Percentiles rank a stretch among this genome's conserved stretches.
phyloP scores from a whole-genome alignment of 2,113 vertebrate genomes.

The Brachionichthys hirsutus region DNA sequence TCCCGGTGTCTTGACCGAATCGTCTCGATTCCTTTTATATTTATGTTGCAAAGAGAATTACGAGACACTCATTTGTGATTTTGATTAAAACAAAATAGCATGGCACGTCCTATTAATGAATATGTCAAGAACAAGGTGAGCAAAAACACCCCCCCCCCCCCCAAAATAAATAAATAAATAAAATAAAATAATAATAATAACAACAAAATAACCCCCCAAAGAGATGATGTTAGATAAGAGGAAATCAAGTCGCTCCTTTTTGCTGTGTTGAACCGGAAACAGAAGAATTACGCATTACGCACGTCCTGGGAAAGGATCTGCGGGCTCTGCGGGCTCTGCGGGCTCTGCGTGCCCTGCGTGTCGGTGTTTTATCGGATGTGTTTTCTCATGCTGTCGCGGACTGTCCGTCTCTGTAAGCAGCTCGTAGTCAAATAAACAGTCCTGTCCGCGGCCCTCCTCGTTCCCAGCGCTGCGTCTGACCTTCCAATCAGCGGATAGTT shows the following conservation, averaged over 20 bases:
- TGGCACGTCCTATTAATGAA: too few relatives aligned
- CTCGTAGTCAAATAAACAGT: slow-evolving; percentile 63
- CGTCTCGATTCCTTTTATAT: too few relatives aligned
- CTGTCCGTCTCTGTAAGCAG: slow-evolving; percentile 61
- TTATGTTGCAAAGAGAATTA: too few relatives aligned
- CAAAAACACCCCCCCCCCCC: too few relatives aligned
- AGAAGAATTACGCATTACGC: too few relatives aligned
- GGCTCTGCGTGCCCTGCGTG: slow-evolving; percentile 3
- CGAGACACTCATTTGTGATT: too few relatives aligned
- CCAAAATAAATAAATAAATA: too few relatives aligned
- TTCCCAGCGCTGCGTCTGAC: slow-evolving; percentile 13
- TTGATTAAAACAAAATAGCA: too few relatives aligned
- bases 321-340: not conserved
- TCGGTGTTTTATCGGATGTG: slow-evolving; percentile 48
- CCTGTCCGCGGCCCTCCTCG: slow-evolving; percentile 21
- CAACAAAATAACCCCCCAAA: too few relatives aligned
- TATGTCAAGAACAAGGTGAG: too few relatives aligned
- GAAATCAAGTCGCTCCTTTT: not conserved
- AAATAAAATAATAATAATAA: too few relatives aligned
- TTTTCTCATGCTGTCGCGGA: slow-evolving; percentile 65
- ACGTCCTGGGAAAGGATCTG: slow-evolving; percentile 22
- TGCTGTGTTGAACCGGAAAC: not conserved
- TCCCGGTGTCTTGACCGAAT: too few relatives aligned
- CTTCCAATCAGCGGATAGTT: not conserved
- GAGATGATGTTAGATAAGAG: not conserved